phyloP scores from a whole-genome alignment of 1,140 invertebrate species.

The Nasonia giraulti region DNA sequence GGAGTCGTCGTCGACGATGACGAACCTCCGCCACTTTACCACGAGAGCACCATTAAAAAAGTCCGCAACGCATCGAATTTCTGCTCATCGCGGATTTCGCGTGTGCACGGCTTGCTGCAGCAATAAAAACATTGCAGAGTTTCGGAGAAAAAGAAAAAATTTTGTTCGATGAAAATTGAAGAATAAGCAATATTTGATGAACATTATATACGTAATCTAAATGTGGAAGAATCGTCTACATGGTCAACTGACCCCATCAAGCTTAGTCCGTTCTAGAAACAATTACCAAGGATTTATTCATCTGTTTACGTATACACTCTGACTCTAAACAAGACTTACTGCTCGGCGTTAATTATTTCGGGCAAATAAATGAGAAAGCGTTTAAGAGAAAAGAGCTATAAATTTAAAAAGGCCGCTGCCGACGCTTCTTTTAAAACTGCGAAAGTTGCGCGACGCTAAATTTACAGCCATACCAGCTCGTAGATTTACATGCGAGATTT shows the following conservation, averaged over 20 bases:
- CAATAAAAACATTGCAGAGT: not conserved
- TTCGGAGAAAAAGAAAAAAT: not conserved
- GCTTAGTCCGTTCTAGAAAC: not conserved
- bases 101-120: not conserved
- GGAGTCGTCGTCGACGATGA: constrained; percentile 19
- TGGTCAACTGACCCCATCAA: not conserved
- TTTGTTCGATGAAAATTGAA: no score
- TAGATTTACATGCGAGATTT: not conserved
- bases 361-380: not conserved
- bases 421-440: constrained; percentile 1
- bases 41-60: constrained; percentile 31
- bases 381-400: not conserved
- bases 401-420: not conserved
- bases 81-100: not conserved
- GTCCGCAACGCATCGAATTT: not conserved
- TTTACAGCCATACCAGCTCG: not conserved
- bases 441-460: not conserved
- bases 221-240: no score
- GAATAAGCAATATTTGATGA: no score
- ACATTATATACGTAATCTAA: no score
- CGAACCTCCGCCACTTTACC: not conserved
- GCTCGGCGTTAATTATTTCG: not conserved
- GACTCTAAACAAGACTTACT: not conserved
- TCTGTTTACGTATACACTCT: not conserved
- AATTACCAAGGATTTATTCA: not conserved